A percentile compares a stretch with the other conserved stretches of the same genome.
Evolutionary conservation across 2,113 vertebrate genomes (phyloP).

Genomic region (Amblyopsis rosae): DNA sequence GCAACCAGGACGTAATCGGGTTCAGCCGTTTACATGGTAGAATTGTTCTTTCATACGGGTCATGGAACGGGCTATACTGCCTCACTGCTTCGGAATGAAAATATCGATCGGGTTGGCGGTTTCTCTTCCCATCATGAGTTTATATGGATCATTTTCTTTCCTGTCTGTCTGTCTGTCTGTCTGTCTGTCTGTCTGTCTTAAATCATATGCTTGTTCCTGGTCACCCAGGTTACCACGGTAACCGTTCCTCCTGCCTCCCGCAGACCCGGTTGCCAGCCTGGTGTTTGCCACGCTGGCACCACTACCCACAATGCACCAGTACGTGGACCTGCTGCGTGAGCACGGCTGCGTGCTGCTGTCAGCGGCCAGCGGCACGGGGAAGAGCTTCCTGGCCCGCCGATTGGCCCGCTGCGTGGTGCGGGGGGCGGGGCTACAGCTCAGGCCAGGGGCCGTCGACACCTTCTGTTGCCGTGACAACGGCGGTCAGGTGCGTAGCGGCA

Average conservation of each 20-base stretch:
- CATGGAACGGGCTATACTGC: too few species aligned
- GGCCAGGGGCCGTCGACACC: constrained; percentile 81
- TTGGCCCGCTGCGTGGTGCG: constrained; percentile 84
- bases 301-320: constrained; percentile 86
- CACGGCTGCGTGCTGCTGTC: constrained; percentile 89
- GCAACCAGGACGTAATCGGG: too few species aligned
- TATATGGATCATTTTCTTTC: too few species aligned
- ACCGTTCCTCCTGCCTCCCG: not conserved
- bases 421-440: constrained; percentile 81
- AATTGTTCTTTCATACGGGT: too few species aligned
- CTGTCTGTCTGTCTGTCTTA: not conserved
- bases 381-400: constrained; percentile 86
- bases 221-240: too few species aligned
- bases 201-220: not conserved
- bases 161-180: not conserved
- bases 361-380: constrained; percentile 88
- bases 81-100: too few species aligned
- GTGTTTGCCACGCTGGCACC: constrained; percentile 90
- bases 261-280: constrained; percentile 82
- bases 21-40: too few species aligned
- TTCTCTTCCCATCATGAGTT: too few species aligned
- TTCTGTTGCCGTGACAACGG: constrained; percentile 89
- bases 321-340: constrained; percentile 88
- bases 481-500: constrained; percentile 79
- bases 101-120: too few species aligned